Conservation (phyloP, 2,113 vertebrate species). For the human region GRCh38 chr6:31615001-31615500, state of each 20-base stretch:
- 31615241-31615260: neutral
- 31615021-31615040: neutral
- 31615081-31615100: neutral
- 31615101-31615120: neutral
- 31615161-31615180: slow-evolving; percentile 70
- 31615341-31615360: slow-evolving; percentile 73
- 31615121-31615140: neutral
- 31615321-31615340: slow-evolving; percentile 63
- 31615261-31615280: neutral
- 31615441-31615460: neutral
- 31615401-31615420: neutral
- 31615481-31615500: neutral
- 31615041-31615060: neutral
- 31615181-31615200: neutral
- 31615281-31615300: neutral
- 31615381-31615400: neutral
- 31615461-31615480: neutral
- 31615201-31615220: slow-evolving; percentile 56
- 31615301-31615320: neutral
- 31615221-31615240: slow-evolving; percentile 49
- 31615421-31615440: neutral
- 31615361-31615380: neutral
- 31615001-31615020: neutral
- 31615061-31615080: neutral
- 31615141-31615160: slow-evolving; percentile 60